These are phyloP conservation scores for Sebastes nivosus DNA, from an alignment of 2,797 vertebrate genomes.

Conservation along the genomic window DNA sequence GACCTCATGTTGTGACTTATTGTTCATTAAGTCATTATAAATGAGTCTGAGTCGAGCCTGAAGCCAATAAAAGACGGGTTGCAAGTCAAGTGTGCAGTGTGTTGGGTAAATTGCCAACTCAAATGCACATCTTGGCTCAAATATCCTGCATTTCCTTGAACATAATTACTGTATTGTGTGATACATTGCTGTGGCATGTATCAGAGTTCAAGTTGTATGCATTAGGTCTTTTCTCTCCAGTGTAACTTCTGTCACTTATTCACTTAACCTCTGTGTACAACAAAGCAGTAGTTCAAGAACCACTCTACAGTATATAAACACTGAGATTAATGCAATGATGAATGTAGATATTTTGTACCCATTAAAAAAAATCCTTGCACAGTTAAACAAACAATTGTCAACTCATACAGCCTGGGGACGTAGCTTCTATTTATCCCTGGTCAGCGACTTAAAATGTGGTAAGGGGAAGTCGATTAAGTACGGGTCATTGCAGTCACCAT, in stretches of 20 bases:
- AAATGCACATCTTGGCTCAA: not conserved
- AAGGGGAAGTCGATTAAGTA: slow-evolving; percentile 32
- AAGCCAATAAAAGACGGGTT: not conserved
- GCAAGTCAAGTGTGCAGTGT: not conserved
- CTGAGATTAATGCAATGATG: not conserved
- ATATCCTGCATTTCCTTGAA: not conserved
- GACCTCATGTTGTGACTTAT: not conserved
- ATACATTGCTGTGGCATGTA: not conserved
- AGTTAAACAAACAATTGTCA: not conserved
- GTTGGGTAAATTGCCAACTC: not conserved
- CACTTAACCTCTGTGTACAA: not conserved
- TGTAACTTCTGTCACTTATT: not conserved
- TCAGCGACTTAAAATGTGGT: slow-evolving; percentile 41
- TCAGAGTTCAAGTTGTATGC: not conserved
- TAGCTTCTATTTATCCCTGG: slow-evolving; percentile 18
- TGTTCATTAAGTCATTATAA: not conserved
- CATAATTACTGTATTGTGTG: not conserved
- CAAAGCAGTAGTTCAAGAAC: not conserved
- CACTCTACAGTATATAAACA: not conserved
- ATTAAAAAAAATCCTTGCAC: too few relatives aligned
- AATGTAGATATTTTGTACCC: not conserved
- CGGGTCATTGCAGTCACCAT: slow-evolving; percentile 41
- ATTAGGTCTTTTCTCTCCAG: not conserved
- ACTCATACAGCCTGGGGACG: not conserved
- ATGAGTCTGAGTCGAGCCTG: not conserved